Evolutionary conservation across 1,140 invertebrate genomes (phyloP), one percentile per base, ranked within the genome.

Genomic region (Pomacea maculata): DNA sequence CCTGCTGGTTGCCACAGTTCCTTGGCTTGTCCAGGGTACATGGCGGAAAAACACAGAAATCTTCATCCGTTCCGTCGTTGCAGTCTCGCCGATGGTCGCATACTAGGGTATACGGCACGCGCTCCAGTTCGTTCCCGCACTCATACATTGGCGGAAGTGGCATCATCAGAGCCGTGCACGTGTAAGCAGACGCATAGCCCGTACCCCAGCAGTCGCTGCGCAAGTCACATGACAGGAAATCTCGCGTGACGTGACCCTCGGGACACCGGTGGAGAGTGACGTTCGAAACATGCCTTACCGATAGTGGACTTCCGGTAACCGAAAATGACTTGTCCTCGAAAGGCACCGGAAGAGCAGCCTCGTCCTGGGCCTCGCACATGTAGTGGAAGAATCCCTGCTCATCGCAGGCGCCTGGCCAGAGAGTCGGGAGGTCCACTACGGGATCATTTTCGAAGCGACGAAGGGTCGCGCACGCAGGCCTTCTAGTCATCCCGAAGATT

Each of bases 11-110:
- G 25, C 25, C 25, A 25, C 25, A 25, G 25, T 25, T 25, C 25
- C 61, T 63, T 12, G 61, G 21, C 1, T 29, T n/a, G 8, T 14
- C 17, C 21, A 34, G 7, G 17, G 34, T 25, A 29, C 75, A 76
- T 8, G 55, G 4, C 0, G 19, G 75, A 61, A 76, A 76, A 12
- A 29, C 8, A 19, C 75, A 76, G 25, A 76, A 76, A n/a, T 14
- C 34, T 64, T 76, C 75, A 64, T 76, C 75, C 9, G 55, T 76
- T 54, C 10, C 25, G 57, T 76, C 75, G 21, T 25, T 29, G 34
- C 75, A 76, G 61, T 76, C 55, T 12, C 11, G 21, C 17, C 75
- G 54, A 64, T 76, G 75, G 19, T 76, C 75, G 15, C 75, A 76
- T 29, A 64, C 75, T 19, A 76, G 15, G 11, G 75, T 64, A n/a